Percentiles rank a stretch among this genome's conserved stretches.
These are phyloP conservation scores for Drosophila ogumai DNA, from an alignment of 1,140 invertebrate species.

Conservation along the genomic window DNA sequence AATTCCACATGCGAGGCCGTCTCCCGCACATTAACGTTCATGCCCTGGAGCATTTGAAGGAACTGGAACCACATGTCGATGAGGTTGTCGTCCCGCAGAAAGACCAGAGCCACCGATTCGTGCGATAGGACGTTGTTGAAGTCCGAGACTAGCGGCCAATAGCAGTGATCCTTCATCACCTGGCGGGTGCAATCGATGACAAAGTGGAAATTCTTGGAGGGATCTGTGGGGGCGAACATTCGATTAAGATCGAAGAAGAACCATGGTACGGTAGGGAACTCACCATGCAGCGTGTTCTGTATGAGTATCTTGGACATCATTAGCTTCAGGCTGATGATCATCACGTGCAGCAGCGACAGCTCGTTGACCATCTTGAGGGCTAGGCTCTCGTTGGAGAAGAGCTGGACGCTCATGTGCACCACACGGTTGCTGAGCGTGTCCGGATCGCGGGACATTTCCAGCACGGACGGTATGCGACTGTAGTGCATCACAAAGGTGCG, in stretches of 20 bases:
- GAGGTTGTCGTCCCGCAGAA: slow-evolving; percentile 93
- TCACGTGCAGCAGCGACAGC: slow-evolving; percentile 95
- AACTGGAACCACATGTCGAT: slow-evolving; percentile 98
- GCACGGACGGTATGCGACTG: slow-evolving; percentile 95
- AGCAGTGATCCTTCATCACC: slow-evolving; percentile 99
- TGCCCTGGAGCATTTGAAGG: slow-evolving; percentile 97
- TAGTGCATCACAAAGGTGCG: slow-evolving; percentile 98
- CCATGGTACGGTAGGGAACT: slow-evolving; percentile 39
- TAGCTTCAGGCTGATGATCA: slow-evolving; percentile 96
- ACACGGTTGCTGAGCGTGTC: slow-evolving; percentile 97
- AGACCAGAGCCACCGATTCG: slow-evolving; percentile 94
- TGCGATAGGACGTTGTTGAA: slow-evolving; percentile 99
- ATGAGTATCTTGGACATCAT: slow-evolving; percentile 97
- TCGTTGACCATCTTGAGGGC: slow-evolving; percentile 96
- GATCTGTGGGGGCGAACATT: slow-evolving; percentile 86
- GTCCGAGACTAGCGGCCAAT: slow-evolving; percentile 98
- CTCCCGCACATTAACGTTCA: slow-evolving; percentile 98
- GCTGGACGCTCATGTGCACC: slow-evolving; percentile 97
- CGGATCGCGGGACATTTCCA: slow-evolving; percentile 93
- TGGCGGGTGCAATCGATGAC: slow-evolving; percentile 96
- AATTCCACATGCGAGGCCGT: slow-evolving; percentile 97
- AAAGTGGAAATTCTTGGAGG: slow-evolving; percentile 92
- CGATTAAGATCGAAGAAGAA: fast-evolving
- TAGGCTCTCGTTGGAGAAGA: slow-evolving; percentile 97
- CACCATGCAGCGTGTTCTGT: slow-evolving; percentile 93